Conservation (phyloP, 1,140 invertebrate species). For the Heliothis virescens region DNA sequence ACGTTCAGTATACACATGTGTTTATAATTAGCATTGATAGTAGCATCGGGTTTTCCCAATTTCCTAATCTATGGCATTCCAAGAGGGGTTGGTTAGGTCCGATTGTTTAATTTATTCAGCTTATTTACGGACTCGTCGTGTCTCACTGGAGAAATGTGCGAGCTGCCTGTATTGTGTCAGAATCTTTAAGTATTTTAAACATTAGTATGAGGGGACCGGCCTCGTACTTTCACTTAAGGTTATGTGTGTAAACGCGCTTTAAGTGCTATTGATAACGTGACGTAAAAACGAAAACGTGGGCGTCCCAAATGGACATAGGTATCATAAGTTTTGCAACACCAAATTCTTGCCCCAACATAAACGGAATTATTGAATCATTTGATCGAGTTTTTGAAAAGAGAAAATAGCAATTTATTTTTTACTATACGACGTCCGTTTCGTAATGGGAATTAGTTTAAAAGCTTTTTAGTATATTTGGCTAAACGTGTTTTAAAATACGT, state of each 20-base stretch:
- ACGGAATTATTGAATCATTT: conserved; percentile 13
- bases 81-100: conserved; percentile 76
- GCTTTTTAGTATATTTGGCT: conserved; percentile 11
- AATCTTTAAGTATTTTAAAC: conserved; percentile 83
- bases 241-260: conserved; percentile 82
- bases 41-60: conserved; percentile 22
- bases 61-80: conserved; percentile 67
- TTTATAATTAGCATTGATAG: neutral
- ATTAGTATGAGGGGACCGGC: conserved; percentile 82
- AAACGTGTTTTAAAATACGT: conserved; percentile 6
- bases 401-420: conserved; percentile 5
- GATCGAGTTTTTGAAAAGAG: conserved; percentile 19
- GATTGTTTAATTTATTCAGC: conserved; percentile 81
- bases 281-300: conserved; percentile 67
- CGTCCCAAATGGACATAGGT: conserved; percentile 62
- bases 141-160: conserved; percentile 80
- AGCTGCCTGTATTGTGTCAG: conserved; percentile 71
- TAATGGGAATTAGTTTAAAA: conserved; percentile 1
- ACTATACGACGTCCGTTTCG: neutral
- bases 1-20: neutral
- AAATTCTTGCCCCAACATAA: neutral
- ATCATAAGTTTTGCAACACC: conserved; percentile 42
- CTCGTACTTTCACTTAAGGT: conserved; percentile 84
- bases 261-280: conserved; percentile 80
- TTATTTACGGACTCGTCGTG: conserved; percentile 77